phyloP scores from a whole-genome alignment of 1,140 invertebrate genomes.

The Pogonognathellus flavescens region DNA sequence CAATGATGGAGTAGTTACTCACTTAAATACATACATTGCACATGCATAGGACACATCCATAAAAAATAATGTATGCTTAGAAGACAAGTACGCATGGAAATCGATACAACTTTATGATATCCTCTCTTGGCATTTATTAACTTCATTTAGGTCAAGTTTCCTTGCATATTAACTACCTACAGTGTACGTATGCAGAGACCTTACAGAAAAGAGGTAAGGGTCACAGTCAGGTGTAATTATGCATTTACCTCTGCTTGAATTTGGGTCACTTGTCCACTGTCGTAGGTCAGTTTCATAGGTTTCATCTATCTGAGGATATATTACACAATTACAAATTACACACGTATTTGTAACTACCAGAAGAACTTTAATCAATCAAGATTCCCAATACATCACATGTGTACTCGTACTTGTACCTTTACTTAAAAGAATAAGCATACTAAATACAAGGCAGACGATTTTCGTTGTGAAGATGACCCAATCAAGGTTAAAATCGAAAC shows the following conservation, averaged over 20 bases:
- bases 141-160: slow-evolving; percentile 33
- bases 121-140: neutral
- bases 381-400: neutral
- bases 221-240: slow-evolving; percentile 33
- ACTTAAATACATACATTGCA: neutral
- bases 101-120: neutral
- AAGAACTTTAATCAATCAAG: neutral
- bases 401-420: neutral
- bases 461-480: too few relatives aligned
- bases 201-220: slow-evolving; percentile 26
- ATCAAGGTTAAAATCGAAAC: too few relatives aligned
- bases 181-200: too few relatives aligned
- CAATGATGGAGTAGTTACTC: too few relatives aligned
- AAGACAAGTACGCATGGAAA: too few relatives aligned
- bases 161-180: neutral
- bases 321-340: neutral
- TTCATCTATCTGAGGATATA: neutral
- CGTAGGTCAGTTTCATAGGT: slow-evolving; percentile 22
- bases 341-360: neutral
- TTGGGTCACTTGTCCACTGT: slow-evolving; percentile 5
- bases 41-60: neutral
- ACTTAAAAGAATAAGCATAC: too few relatives aligned
- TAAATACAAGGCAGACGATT: too few relatives aligned
- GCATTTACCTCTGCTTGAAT: neutral
- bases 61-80: neutral